Base-by-base conservation (phyloP, 2,888 invertebrate species). In the Monochamus alternatus region DNA sequence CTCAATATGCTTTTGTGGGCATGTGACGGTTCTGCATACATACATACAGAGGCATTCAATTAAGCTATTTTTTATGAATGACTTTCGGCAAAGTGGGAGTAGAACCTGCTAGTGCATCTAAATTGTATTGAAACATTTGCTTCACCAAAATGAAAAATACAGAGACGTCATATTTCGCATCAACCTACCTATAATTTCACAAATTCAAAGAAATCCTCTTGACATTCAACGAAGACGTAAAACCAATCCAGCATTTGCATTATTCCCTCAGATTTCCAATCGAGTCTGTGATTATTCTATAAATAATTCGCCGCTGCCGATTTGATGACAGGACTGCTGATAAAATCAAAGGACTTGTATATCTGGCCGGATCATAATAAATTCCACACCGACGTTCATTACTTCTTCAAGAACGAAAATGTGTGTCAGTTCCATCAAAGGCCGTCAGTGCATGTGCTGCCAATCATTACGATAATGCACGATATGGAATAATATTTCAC, bases 351-450 rank as follows among this genome's bases (percentile, higher is more conserved):
- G 71, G 59, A 65, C 70, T 55, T 64, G 47, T 69, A 70, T 64
- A 62, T 69, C 69, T 44, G 69, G 51, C 38, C 44, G 31, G 60
- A 47, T n/a, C 30, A 47, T 69, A 69, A 60, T 69, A 47, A 60
- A 69, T 69, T 69, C 69, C 22, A 12, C 31, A 69, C 58, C 58
- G 47, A 32, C 7, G 44, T 73, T 22, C n/a, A 52, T 51, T 62
- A 44, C 38, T 72, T 72, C 47, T 38, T 55, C 43, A 38, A 32
- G 68, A n/a, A 52, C 47, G 65, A 47, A 73, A 75, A 75, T 73
- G 75, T 75, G 58, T 75, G 75, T 64, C 69, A 73, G 60, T 55
- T 12, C 47, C 66, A 76, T 76, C 59, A 69, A 75, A 75, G 73
- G 55, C 75, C 71, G 60, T 67, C n/a, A 66, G 31, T 51, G 30